Conservation (phyloP, 2,888 invertebrate genomes). For the Drosophila dives region DNA sequence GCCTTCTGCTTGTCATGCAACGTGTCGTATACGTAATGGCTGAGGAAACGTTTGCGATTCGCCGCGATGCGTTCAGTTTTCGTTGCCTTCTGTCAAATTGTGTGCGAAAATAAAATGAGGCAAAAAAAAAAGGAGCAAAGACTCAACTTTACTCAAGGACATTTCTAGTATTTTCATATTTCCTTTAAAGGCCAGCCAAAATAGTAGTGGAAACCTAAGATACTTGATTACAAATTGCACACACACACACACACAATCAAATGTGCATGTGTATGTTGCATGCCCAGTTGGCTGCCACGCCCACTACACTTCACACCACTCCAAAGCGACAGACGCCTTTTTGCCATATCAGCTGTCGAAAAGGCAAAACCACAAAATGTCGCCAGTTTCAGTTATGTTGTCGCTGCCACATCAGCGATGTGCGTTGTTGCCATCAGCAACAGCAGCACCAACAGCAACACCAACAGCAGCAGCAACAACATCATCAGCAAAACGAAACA, state of each 20-base stretch:
- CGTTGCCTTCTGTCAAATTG: constrained; percentile 71
- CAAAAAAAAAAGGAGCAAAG: constrained; percentile 25
- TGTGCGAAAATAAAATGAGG: constrained; percentile 57
- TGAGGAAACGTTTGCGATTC: constrained; percentile 49
- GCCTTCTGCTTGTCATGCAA: constrained; percentile 50
- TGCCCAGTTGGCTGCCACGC: constrained; percentile 25
- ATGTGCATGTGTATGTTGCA: neutral
- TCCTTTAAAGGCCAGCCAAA: constrained; percentile 48
- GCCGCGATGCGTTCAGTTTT: constrained; percentile 30
- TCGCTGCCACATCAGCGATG: constrained; percentile 10
- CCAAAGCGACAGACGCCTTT: constrained; percentile 6
- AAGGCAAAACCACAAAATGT: constrained; percentile 54
- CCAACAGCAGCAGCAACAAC: constrained; percentile 14
- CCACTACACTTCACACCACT: constrained; percentile 2
- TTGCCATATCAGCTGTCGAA: constrained; percentile 34
- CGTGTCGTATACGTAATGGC: constrained; percentile 73
- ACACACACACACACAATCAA: constrained; percentile 7
- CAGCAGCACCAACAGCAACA: constrained; percentile 7
- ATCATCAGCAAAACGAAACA: constrained; percentile 32
- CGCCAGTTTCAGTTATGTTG: constrained; percentile 48
- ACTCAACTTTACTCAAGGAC: constrained; percentile 74
- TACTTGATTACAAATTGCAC: constrained; percentile 17
- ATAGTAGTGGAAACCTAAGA: constrained; percentile 25
- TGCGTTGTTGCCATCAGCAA: constrained; percentile 4
- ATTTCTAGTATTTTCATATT: constrained; percentile 61